A percentile compares a stretch with the other conserved stretches of the same genome.
These are phyloP conservation scores for Montipora foliosa DNA, from an alignment of 64 coral and sea anemone species.

Conservation along the genomic window DNA sequence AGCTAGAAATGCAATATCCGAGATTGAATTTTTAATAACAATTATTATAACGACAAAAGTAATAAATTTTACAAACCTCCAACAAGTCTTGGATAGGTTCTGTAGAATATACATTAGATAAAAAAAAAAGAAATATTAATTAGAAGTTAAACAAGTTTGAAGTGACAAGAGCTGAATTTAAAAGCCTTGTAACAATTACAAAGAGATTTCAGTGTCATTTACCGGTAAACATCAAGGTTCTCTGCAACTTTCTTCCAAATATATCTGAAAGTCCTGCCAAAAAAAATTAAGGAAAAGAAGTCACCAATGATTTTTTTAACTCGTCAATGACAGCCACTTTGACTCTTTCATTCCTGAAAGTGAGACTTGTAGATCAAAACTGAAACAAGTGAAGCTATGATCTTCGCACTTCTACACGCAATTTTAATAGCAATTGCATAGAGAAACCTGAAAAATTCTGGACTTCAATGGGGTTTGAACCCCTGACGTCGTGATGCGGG, in stretches of 20 bases:
- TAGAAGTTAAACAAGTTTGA: not conserved
- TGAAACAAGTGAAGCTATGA: no score
- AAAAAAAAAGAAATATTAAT: not conserved
- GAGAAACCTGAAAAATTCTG: no score
- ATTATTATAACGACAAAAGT: not conserved
- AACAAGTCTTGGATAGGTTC: slow-evolving; percentile 90
- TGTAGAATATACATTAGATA: not conserved
- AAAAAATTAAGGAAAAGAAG: not conserved
- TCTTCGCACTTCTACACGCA: no score
- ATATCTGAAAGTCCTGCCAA: slow-evolving; percentile 88
- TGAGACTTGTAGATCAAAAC: no score
- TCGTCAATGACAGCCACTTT: no score
- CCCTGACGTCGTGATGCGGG: no score
- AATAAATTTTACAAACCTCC: slow-evolving; percentile 71
- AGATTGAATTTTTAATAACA: not conserved
- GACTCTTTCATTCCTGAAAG: no score
- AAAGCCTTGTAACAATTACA: not conserved
- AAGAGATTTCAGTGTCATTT: not conserved
- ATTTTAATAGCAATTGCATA: no score
- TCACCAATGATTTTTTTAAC: not conserved
- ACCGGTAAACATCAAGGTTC: slow-evolving; percentile 89
- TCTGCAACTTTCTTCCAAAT: slow-evolving; percentile 92
- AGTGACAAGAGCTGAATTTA: not conserved
- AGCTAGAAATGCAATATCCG: no score
- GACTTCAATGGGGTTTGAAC: no score